Base-by-base conservation (phyloP, 2,888 invertebrate genomes). In the Catocala nupta region DNA sequence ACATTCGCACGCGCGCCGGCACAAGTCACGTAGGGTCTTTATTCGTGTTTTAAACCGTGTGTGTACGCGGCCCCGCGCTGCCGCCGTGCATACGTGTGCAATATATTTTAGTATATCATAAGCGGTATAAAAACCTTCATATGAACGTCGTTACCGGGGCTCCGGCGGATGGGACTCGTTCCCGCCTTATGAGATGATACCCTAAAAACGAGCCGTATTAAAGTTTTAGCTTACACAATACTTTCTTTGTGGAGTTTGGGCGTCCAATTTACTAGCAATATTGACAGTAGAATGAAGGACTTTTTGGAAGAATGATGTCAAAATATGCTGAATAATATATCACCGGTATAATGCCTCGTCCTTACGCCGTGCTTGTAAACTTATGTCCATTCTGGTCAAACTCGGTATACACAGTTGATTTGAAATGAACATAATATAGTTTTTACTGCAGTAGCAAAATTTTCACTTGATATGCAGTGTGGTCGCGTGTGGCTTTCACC, bases 121-220 rank as follows among this genome's bases (percentile, higher is more conserved):
- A 67, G 57, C 65, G 62, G 51, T 63, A 71, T 77, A 72, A 77
- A 77, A 74, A 77, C 65, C 58, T 68, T 73, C 68, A 72, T 70
- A 68, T 72, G 64, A 63, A 59, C 55, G 64, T 74, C 76, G 72
- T 76, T 74, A 70, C 70, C 52, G 56, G 55, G 55, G 75, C 55
- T 44, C 55, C 56, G 64, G 55, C 45, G 53, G 62, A 63, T 59
- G 62, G 56, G 58, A 55, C 33, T 70, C 68, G 64, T 66, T 67
- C 59, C 57, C 61, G 51, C 51, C 65, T 71, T 65, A 71, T 63
- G 66, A 65, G 68, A 71, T 71, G 75, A 69, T 70, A 60, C 68
- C 70, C 71, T 70, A 72, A 77, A 76, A 75, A 68, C 55, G 65
- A 62, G 56, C 62, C 61, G 60, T 77, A 74, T 71, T 77, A 75